A percentile compares a stretch with the other conserved stretches of the same genome.
These are phyloP conservation scores for Volucella zonaria DNA, from an alignment of 2,888 invertebrate species.

Conservation along the genomic window DNA sequence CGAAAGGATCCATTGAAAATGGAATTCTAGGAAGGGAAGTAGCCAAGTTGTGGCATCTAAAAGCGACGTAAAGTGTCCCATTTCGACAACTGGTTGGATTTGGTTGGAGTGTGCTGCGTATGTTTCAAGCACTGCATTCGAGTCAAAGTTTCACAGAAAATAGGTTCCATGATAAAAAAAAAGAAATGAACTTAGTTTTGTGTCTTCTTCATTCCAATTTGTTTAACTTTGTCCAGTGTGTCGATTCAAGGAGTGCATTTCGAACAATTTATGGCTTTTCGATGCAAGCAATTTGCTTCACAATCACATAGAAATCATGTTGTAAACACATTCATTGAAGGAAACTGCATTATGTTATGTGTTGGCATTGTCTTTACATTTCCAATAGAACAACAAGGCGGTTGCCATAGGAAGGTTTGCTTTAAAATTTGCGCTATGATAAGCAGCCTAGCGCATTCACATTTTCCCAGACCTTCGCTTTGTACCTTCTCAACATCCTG, in stretches of 20 bases:
- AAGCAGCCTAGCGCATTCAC: too few species aligned
- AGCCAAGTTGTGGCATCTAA: slow-evolving; percentile 24
- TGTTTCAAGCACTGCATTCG: slow-evolving; percentile 36
- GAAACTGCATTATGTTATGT: too few species aligned
- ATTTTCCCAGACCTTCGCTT: too few species aligned
- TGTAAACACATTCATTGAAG: too few species aligned
- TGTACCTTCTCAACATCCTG: too few species aligned
- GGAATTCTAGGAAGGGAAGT: not conserved
- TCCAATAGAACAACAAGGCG: too few species aligned
- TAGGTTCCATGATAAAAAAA: slow-evolving; percentile 16
- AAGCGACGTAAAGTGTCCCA: slow-evolving; percentile 46
- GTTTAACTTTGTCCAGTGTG: slow-evolving; percentile 22
- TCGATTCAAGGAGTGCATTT: slow-evolving; percentile 43
- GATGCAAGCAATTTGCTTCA: slow-evolving; percentile 65
- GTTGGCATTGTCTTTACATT: too few species aligned
- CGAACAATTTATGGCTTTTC: slow-evolving; percentile 72
- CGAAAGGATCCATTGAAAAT: not conserved
- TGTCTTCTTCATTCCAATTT: slow-evolving; percentile 2
- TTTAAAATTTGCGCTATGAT: too few species aligned
- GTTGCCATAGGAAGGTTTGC: too few species aligned
- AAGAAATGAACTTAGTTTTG: not conserved
- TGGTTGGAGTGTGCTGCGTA: slow-evolving; percentile 62
- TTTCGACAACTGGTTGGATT: slow-evolving; percentile 65
- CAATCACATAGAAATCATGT: too few species aligned
- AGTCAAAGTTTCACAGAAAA: slow-evolving; percentile 42